These are phyloP conservation scores for Parapristionchus giblindavisi DNA, from an alignment of 2,888 invertebrate genomes.

Conservation along the genomic window DNA sequence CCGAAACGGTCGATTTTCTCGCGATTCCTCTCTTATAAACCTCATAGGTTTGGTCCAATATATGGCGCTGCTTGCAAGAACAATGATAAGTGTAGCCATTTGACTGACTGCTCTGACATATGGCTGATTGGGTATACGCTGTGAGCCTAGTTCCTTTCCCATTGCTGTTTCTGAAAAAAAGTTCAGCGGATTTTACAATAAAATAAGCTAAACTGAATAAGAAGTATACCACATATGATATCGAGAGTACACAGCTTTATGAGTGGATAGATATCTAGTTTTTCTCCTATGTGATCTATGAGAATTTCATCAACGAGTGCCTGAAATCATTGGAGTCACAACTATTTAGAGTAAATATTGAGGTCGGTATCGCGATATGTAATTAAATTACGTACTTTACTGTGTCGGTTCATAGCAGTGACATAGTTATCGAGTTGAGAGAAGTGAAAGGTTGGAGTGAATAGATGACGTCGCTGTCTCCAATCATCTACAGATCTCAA, in stretches of 20 bases:
- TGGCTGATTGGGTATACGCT: conserved; percentile 34
- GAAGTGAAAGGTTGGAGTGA: conserved; percentile 36
- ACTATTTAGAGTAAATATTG: too few species aligned
- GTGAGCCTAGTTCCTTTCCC: conserved; percentile 32
- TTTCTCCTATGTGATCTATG: background rate
- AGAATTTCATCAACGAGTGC: conserved; percentile 16
- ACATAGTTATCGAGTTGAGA: conserved; percentile 22
- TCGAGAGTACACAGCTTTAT: conserved; percentile 34
- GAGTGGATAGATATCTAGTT: conserved; percentile 23
- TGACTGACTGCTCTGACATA: conserved; percentile 16
- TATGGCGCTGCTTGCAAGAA: background rate
- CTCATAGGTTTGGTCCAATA: conserved; percentile 3
- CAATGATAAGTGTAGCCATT: background rate
- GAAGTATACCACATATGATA: conserved; percentile 20
- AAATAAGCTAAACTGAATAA: background rate
- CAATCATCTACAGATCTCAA: conserved; percentile 22
- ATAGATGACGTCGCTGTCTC: conserved; percentile 24
- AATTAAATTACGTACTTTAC: too few species aligned
- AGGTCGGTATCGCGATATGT: too few species aligned
- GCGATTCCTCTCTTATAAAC: background rate
- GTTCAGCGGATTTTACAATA: background rate
- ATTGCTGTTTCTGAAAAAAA: conserved; percentile 33
- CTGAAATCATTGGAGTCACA: background rate
- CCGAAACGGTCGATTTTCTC: background rate
- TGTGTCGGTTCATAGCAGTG: conserved; percentile 27